Evolutionary conservation across 92 coral and sea anemone genomes (phyloP), one percentile per base, ranked within the genome.

Genomic region (Paragorgia papillata): DNA sequence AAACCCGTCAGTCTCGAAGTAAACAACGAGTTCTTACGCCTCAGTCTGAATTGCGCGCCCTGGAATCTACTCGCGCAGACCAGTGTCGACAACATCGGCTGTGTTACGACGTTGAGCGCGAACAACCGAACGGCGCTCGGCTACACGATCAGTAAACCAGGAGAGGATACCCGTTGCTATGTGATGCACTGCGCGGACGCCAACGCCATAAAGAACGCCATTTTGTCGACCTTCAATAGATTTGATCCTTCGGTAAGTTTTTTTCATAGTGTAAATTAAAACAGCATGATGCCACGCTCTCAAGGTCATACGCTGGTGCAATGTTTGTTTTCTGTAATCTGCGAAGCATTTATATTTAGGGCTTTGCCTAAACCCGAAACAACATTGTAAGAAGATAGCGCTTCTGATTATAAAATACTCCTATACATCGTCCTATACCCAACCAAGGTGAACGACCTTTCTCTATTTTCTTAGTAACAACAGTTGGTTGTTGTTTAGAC

Each of bases 21-120:
- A 7, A 87, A 84, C 26, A 69, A 83, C 44, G 99, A 95, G 31
- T 63, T 86, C 59, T 83, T 95, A 37, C 82, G 95, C 28, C 88
- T 95, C 19, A 91, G 97, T 69, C 89, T 91, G 25, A 89, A 91
- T 57, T 91, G 86, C 74, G 81, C 97, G 57, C 99, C 99, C 4
- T 95, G 95, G 95, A 92, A 88, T 69, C 87, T 95, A 29, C 80
- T 95, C 20, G 84, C 94, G 13, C 82, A 88, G 75, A 89, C 87
- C 37, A 88, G 82, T 46, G 67, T 95, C 53, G 92, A 89, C 58
- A 77, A 88, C 37, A 82, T 95, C 19, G 99, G 99, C 14, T 88
- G 84, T 27, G 89, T 89, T 17, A 90, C 86, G 49, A 37, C 92
- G 77, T 86, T 66, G 53, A 51, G 53, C 26, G 86, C 89, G 58